phyloP scores from a whole-genome alignment of 2,113 vertebrate genomes.

The Dromaius novaehollandiae region DNA sequence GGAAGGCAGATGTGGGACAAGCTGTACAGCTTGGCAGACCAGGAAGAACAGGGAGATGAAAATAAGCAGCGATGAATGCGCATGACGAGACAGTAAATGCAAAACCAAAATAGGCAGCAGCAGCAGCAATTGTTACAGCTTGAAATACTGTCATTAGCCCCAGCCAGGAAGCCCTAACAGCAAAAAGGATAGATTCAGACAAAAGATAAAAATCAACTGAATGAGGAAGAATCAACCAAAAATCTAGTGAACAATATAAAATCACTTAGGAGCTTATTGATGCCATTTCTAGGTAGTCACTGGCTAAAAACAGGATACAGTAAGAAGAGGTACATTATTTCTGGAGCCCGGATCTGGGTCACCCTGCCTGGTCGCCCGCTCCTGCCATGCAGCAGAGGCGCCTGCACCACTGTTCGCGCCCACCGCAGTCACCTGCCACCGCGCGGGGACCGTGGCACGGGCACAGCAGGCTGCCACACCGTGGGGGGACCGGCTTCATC shows the following conservation, averaged over 20 bases:
- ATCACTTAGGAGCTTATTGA: background rate
- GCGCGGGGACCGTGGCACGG: fast-evolving
- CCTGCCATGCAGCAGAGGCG: background rate
- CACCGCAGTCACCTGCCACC: fast-evolving
- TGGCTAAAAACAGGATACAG: background rate
- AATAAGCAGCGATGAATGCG: background rate
- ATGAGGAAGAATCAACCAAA: background rate
- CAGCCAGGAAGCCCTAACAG: background rate
- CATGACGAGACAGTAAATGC: background rate
- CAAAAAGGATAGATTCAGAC: background rate
- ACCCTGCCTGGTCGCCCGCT: background rate
- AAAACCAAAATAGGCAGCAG: constrained; percentile 22
- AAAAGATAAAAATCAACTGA: background rate
- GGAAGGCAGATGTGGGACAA: background rate
- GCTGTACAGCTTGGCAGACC: background rate
- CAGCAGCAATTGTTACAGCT: background rate
- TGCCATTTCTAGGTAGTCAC: background rate
- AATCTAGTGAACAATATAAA: background rate
- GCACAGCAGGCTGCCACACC: background rate
- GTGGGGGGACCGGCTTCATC: fast-evolving
- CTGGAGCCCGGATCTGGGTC: background rate
- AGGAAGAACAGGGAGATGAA: fast-evolving
- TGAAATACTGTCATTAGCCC: background rate
- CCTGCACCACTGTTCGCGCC: background rate
- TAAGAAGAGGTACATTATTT: background rate